A percentile compares a stretch with the other conserved stretches of the same genome.
Conservation (phyloP, 2,113 vertebrate species). For the Otus sunia region DNA sequence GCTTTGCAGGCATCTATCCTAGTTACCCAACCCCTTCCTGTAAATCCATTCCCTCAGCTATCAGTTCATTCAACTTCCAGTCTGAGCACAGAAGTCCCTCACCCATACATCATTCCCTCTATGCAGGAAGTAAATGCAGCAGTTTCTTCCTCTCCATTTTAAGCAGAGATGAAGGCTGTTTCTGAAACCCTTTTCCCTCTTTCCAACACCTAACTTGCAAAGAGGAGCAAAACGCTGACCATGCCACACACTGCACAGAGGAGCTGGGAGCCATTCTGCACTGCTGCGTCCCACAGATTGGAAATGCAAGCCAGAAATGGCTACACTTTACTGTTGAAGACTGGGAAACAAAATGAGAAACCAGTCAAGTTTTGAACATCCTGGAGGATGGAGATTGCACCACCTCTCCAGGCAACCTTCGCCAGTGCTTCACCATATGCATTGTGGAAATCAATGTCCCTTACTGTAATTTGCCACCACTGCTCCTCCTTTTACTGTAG, state of each 20-base stretch:
- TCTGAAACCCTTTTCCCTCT: background rate
- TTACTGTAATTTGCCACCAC: fast-evolving
- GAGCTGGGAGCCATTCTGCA: background rate
- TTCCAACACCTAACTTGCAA: background rate
- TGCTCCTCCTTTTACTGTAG: background rate
- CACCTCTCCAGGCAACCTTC: background rate
- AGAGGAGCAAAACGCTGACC: background rate
- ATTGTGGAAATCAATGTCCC: background rate
- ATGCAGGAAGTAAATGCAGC: background rate
- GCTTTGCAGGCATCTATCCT: background rate
- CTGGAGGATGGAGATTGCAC: background rate
- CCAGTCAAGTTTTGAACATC: background rate
- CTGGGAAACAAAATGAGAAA: background rate
- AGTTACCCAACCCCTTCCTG: background rate
- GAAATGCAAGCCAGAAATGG: background rate
- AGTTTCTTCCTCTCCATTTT: background rate
- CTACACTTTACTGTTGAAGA: fast-evolving
- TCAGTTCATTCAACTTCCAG: background rate
- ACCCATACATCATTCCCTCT: background rate
- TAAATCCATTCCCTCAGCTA: background rate
- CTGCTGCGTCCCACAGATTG: fast-evolving
- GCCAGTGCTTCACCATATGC: background rate
- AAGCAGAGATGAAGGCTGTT: background rate
- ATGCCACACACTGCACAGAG: background rate
- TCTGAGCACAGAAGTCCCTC: background rate